Conservation (phyloP, 1,140 invertebrate species). For the Drosophila chauvacae region DNA sequence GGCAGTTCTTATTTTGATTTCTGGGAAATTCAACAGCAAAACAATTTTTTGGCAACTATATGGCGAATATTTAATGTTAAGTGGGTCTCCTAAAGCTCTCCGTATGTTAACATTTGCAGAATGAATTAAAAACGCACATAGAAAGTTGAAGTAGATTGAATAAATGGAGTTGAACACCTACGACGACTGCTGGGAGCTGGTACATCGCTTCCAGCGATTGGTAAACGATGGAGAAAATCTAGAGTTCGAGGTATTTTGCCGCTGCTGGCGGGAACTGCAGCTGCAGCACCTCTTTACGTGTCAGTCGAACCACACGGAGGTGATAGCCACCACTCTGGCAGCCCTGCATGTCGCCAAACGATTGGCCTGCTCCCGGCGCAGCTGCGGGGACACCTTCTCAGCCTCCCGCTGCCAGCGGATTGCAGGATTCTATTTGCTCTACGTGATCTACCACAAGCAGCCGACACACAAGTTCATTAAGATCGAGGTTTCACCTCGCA, state of each 20-base stretch:
- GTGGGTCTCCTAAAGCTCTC: slow-evolving; percentile 12
- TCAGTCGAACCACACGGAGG: slow-evolving; percentile 64
- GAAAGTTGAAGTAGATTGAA: not conserved
- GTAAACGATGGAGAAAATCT: slow-evolving; percentile 18
- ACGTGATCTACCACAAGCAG: slow-evolving; percentile 76
- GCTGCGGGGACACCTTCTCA: slow-evolving; percentile 42
- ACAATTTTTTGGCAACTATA: slow-evolving; percentile 23
- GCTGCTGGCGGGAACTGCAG: slow-evolving; percentile 60
- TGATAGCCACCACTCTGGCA: slow-evolving; percentile 69
- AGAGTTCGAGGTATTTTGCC: slow-evolving; percentile 60
- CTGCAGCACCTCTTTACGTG: slow-evolving; percentile 66
- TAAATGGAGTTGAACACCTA: slow-evolving; percentile 56
- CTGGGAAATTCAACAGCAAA: slow-evolving; percentile 37
- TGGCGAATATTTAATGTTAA: slow-evolving; percentile 63
- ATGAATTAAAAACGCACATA: not conserved
- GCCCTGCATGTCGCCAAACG: slow-evolving; percentile 67
- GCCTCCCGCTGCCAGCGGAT: slow-evolving; percentile 50
- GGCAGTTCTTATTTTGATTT: slow-evolving; percentile 17
- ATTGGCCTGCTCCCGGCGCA: slow-evolving; percentile 53
- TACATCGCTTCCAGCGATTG: slow-evolving; percentile 44
- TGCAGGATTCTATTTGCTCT: slow-evolving; percentile 65
- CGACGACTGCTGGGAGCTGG: slow-evolving; percentile 60
- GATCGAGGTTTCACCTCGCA: slow-evolving; percentile 57
- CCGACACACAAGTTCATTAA: slow-evolving; percentile 70
- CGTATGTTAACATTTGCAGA: slow-evolving; percentile 23